Base-by-base conservation (phyloP, 2,888 invertebrate species). In the Ectemnius cavifrons region DNA sequence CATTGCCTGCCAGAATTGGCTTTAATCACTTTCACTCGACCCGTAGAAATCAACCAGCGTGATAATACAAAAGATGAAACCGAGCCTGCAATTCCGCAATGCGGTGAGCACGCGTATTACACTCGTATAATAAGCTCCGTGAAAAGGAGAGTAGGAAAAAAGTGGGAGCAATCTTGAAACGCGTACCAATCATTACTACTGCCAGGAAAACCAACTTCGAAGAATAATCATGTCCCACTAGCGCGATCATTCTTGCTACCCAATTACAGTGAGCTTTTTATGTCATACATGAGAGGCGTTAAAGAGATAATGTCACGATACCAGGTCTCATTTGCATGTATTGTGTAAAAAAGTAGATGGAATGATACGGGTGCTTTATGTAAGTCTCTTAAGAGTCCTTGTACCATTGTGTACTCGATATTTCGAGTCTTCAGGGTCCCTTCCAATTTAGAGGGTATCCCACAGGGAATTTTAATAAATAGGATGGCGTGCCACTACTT, bases 401-500 rank as follows among this genome's bases (percentile, higher is more conserved):
- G n/a, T 52, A 16, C 14, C 16, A 52, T 52, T 52, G 52, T 52
- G 52, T 16, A 52, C 16, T 52, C 14, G 52, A 4, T 52, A 14
- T 52, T 14, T 52, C 52, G n/a, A 16, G 4, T 52, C 16, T 52
- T 14, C 52, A 16, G 52, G 14, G 52, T 16, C 52, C 8, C 37
- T 8, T 37, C 37, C 52, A 14, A 52, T 52, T 52, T 16, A 13
- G 4, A 14, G 14, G 47, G 8, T 46, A 28, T 59, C 46, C 49
- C 16, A 49, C 63, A 67, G 73, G 70, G 68, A 73, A 62, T 52
- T 23, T 1, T 59, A 75, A 77, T 77, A 73, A 77, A 59, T 57
- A 56, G 66, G 49, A 59, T 57, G 56, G 69, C 59, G 45, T 71
- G 52, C 13, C 16, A 14, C 8, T 52, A 52, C 14, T 52, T 14